These are phyloP conservation scores for Thymelicus acteon DNA, from an alignment of 2,888 invertebrate genomes.

Conservation along the genomic window DNA sequence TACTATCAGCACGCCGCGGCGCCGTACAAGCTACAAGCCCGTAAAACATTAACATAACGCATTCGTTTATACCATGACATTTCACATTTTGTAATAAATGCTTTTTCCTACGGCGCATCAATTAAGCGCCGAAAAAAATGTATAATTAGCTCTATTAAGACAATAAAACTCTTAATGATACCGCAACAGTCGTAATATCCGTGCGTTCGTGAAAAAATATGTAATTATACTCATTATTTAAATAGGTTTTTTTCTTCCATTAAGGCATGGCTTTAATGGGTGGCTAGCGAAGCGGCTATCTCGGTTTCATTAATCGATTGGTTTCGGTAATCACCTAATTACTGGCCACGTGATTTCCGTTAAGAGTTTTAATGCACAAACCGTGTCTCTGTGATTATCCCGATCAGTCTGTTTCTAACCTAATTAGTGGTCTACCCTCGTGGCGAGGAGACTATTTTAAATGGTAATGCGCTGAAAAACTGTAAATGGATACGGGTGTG, in stretches of 20 bases:
- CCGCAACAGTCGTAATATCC: conserved; percentile 81
- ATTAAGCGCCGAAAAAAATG: conserved; percentile 83
- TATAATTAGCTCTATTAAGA: conserved; percentile 85
- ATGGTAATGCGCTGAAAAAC: conserved; percentile 55
- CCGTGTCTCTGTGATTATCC: conserved; percentile 79
- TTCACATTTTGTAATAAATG: conserved; percentile 84
- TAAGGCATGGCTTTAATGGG: conserved; percentile 78
- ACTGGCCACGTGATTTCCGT: conserved; percentile 75
- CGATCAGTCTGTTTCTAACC: conserved; percentile 70
- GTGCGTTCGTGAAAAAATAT: conserved; percentile 82
- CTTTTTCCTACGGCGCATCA: conserved; percentile 80
- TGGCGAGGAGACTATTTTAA: conserved; percentile 48
- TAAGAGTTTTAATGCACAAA: conserved; percentile 81
- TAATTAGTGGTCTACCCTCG: conserved; percentile 58
- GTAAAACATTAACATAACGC: conserved; percentile 83
- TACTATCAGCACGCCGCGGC: conserved; percentile 58
- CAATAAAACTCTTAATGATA: conserved; percentile 85
- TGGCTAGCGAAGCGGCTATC: conserved; percentile 75
- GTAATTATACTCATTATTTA: conserved; percentile 84
- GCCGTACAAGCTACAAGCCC: conserved; percentile 73
- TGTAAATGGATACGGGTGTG: conserved; percentile 37
- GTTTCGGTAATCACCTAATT: conserved; percentile 84
- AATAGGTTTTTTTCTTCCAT: conserved; percentile 81
- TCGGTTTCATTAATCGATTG: conserved; percentile 83
- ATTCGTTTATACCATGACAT: conserved; percentile 84